Evolutionary conservation across 2,113 vertebrate genomes (phyloP), one percentile per base, ranked within the genome.

Genomic region (Collichthys lucidus): DNA sequence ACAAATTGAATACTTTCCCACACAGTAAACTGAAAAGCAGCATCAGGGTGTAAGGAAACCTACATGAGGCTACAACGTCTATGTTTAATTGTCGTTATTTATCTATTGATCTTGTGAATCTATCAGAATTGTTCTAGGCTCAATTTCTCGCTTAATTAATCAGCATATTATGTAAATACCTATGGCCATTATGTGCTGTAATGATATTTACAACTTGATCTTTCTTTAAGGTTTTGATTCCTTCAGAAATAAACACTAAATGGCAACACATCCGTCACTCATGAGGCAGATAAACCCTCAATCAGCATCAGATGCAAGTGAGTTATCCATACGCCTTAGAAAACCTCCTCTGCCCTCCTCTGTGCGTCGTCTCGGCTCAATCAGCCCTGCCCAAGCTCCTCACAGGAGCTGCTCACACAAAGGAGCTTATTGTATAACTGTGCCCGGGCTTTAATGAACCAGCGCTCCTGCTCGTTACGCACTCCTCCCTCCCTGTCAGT

Each of bases 381-480:
- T 47, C 83, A 26, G 76, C 90, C 85, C 69, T 89, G 90, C 92
- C 94, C 94, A 89, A 91, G 92, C 95, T 95, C 94, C 71, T 79
- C 93, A 88, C 88, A 87, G 86, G 88, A 88, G 91, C 89, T 94
- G 94, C 94, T 96, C 93, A 95, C 96, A 97, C 94, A 95, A 94
- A 94, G 91, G 66, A 95, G 93, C 92, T 90, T 95, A 96, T 96
- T 97, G 95, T 97, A 93, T 96, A 95, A 96, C 94, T 94, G 84
- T 78, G 83, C 79, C 89, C 86, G 82, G 61, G 95, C 95, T 93
- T 96, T 96, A 97, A 97, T 97, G 96, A 97, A 95, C 93, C 95
- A 93, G 94, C 93, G 90, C 95, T 95, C 94, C 93, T 90, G 92
- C 95, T 94, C 95, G 90, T 95, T 95, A 79, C 88, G 93, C 78